Percentiles rank a stretch among this genome's conserved stretches.
Evolutionary conservation across 2,797 vertebrate genomes (phyloP).

Genomic region (Periophthalmus magnuspinnatus): DNA sequence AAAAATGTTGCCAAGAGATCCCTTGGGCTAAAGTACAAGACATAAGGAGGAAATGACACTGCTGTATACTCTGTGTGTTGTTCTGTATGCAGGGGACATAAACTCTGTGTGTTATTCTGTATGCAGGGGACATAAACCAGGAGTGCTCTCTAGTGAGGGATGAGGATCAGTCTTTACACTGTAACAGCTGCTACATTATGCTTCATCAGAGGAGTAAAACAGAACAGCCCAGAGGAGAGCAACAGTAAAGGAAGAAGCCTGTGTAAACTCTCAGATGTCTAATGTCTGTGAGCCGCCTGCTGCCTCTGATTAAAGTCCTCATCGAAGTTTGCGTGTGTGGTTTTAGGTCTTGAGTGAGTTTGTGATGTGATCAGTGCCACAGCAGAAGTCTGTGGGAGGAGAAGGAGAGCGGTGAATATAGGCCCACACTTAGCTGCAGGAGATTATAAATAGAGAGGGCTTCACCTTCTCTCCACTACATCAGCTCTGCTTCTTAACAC

Average conservation of each 20-base stretch:
- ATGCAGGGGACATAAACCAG: background rate
- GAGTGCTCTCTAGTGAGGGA: background rate
- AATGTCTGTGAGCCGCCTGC: background rate
- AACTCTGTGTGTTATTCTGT: conserved; percentile 1
- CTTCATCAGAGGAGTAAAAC: background rate
- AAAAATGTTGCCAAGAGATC: background rate
- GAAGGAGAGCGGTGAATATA: background rate
- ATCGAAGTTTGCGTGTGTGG: background rate
- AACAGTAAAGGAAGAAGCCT: background rate
- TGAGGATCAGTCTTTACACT: background rate
- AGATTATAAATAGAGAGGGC: background rate
- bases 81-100: conserved; percentile 7
- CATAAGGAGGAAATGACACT: conserved; percentile 9
- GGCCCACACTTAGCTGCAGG: background rate
- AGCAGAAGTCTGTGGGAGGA: conserved; percentile 4
- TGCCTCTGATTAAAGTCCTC: background rate
- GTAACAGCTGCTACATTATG: conserved; percentile 9
- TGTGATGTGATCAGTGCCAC: background rate
- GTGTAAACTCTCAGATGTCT: background rate
- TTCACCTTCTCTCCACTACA: background rate
- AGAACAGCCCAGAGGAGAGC: background rate
- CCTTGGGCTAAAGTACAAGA: conserved; percentile 8
- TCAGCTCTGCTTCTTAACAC: background rate
- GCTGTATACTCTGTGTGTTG: background rate
- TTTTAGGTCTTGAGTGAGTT: background rate